Evolutionary conservation across 2,797 vertebrate species (phyloP).

Genomic region (Heteromormyrus szaboi): DNA sequence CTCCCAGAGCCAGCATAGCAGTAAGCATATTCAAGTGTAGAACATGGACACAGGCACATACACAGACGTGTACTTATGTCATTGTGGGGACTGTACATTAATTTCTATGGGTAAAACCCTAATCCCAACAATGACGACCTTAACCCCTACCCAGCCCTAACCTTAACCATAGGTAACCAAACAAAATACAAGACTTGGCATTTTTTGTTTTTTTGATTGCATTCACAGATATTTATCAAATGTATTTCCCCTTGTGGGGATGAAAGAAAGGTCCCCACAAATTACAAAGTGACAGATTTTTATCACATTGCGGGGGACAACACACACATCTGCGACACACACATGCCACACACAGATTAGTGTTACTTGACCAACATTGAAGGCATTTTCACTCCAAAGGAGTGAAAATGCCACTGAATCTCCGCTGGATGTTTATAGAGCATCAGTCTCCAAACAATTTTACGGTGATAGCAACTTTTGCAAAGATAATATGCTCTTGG

Average conservation of each 20-base stretch:
- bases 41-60: neutral
- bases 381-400: neutral
- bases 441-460: neutral
- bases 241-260: neutral
- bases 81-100: neutral
- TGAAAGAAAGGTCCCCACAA: neutral
- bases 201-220: neutral
- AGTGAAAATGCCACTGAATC: neutral
- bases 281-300: neutral
- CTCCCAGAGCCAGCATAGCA: neutral
- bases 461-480: neutral
- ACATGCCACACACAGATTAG: neutral
- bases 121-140: neutral
- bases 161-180: neutral
- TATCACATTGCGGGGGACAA: neutral
- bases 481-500: neutral
- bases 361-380: neutral
- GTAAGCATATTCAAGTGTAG: neutral
- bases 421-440: neutral
- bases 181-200: neutral
- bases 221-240: neutral
- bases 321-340: neutral
- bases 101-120: neutral
- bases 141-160: neutral
- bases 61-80: neutral